A percentile compares a stretch with the other conserved stretches of the same genome.
Conservation (phyloP, 1,140 invertebrate genomes). For the Acromyrmex charruanus region DNA sequence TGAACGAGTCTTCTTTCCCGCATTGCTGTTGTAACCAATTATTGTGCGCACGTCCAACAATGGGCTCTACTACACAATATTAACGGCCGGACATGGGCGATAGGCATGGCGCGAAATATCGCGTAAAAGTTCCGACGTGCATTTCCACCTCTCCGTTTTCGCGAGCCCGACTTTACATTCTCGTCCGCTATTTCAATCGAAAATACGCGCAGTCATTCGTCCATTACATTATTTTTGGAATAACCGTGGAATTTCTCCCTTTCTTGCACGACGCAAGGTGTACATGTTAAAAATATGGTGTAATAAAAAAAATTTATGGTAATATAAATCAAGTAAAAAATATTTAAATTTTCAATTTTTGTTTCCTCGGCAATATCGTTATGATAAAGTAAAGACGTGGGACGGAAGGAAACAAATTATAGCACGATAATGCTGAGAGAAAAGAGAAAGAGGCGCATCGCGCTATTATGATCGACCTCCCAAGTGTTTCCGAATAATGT, state of each 20-base stretch:
- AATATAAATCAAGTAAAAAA: background rate
- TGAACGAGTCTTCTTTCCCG: conserved; percentile 64
- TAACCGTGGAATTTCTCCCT: background rate
- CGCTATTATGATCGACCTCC: conserved; percentile 73
- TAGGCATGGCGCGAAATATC: conserved; percentile 45
- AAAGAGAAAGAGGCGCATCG: conserved; percentile 10
- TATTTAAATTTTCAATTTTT: conserved; percentile 12
- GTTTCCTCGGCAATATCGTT: too few relatives aligned
- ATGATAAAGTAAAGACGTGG: background rate
- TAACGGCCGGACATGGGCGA: conserved; percentile 53
- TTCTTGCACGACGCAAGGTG: background rate
- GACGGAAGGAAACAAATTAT: conserved; percentile 11
- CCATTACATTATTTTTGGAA: conserved; percentile 48
- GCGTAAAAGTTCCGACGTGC: conserved; percentile 34
- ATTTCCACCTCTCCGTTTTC: background rate
- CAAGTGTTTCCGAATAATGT: conserved; percentile 72
- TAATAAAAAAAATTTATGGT: background rate
- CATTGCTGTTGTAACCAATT: conserved; percentile 64
- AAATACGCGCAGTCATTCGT: conserved; percentile 23
- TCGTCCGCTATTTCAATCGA: conserved; percentile 4
- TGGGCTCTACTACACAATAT: conserved; percentile 35
- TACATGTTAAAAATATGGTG: background rate
- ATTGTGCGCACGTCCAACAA: conserved; percentile 55
- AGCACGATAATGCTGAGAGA: conserved; percentile 17
- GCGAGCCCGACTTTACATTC: conserved; percentile 11